Conservation (phyloP, 2,113 vertebrate species). For the Macrotis lagotis region DNA sequence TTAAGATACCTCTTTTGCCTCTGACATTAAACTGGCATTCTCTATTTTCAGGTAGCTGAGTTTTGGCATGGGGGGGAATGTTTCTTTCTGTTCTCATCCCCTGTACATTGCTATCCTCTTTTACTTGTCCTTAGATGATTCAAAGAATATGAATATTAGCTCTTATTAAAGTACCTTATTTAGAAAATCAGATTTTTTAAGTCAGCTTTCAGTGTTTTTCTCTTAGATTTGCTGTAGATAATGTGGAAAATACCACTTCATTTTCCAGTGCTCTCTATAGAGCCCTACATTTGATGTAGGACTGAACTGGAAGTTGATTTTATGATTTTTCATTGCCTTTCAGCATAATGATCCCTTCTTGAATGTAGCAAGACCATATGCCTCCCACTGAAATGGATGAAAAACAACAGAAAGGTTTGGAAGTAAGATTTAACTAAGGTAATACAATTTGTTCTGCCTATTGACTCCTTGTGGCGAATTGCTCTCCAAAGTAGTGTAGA, state of each 20-base stretch:
- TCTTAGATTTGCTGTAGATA: neutral
- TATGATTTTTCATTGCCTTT: neutral
- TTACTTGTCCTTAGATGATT: neutral
- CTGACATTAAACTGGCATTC: neutral
- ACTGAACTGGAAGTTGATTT: neutral
- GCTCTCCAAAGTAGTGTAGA: neutral
- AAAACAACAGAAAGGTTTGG: neutral
- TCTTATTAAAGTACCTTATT: neutral
- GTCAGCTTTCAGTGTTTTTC: neutral
- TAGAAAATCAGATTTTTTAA: neutral
- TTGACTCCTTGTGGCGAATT: neutral
- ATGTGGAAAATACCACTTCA: neutral
- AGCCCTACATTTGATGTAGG: neutral
- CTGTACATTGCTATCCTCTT: neutral
- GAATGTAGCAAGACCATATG: neutral
- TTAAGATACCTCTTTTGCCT: neutral
- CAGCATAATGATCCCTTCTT: neutral
- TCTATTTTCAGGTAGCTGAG: neutral
- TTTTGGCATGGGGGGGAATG: neutral
- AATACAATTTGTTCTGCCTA: neutral
- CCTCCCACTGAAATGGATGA: neutral
- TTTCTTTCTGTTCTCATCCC: neutral
- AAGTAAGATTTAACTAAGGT: neutral
- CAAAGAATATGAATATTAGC: neutral
- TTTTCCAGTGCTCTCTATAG: neutral